Conservation (phyloP, 2,888 invertebrate genomes). For the Anthophora plumipes region DNA sequence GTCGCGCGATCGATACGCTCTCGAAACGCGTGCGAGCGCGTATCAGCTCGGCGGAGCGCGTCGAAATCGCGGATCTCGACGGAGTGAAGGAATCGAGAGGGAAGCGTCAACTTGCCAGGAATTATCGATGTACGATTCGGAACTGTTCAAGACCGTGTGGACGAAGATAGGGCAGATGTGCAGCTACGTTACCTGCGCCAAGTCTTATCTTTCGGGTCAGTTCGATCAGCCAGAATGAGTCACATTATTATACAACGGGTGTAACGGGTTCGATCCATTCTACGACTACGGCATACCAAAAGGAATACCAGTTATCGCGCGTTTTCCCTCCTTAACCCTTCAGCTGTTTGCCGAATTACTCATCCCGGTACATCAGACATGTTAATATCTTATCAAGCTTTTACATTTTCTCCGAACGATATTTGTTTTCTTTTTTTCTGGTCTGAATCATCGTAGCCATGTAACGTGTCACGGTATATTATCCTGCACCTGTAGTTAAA, state of each 20-base stretch:
- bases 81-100: slow-evolving; percentile 26
- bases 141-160: slow-evolving; percentile 80
- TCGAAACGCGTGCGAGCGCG: slow-evolving; percentile 22
- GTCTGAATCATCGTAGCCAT: too few relatives aligned
- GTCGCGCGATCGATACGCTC: not conserved
- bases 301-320: not conserved
- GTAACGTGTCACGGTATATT: too few relatives aligned
- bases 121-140: slow-evolving; percentile 77
- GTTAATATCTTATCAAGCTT: too few relatives aligned
- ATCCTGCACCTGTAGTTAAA: too few relatives aligned
- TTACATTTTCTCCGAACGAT: too few relatives aligned
- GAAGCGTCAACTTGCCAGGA: slow-evolving; percentile 25
- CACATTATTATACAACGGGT: not conserved
- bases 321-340: too few relatives aligned
- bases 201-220: slow-evolving; percentile 82
- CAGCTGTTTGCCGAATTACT: too few relatives aligned
- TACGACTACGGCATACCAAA: too few relatives aligned
- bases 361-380: too few relatives aligned
- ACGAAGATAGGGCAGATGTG: slow-evolving; percentile 81
- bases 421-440: too few relatives aligned
- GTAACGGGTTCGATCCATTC: not conserved
- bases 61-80: not conserved
- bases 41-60: not conserved
- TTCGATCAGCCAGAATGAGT: slow-evolving; percentile 39
- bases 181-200: slow-evolving; percentile 81